Conservation (phyloP, 1,140 invertebrate genomes). For the Solen grandis region DNA sequence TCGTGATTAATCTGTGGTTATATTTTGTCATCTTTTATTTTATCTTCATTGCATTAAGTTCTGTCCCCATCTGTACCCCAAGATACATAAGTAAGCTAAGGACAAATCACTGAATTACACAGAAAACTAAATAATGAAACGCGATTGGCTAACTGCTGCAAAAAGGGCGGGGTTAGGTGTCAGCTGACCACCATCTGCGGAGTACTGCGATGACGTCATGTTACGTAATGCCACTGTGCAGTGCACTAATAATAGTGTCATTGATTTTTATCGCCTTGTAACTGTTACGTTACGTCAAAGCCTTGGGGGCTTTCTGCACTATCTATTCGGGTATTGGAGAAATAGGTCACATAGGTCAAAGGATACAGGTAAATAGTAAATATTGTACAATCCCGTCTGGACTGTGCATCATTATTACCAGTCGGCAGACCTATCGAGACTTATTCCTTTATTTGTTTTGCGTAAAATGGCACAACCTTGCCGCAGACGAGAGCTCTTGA, state of each 20-base stretch:
- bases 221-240: slow-evolving; percentile 26
- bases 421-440: background rate
- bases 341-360: slow-evolving; percentile 14
- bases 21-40: background rate
- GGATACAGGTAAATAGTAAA: slow-evolving; percentile 29
- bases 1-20: background rate
- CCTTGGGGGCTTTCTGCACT: slow-evolving; percentile 23
- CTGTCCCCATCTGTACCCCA: background rate
- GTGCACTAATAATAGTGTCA: slow-evolving; percentile 9
- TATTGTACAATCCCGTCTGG: background rate
- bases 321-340: background rate
- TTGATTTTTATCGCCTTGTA: slow-evolving; percentile 22
- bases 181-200: slow-evolving; percentile 17
- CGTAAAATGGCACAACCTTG: slow-evolving; percentile 2
- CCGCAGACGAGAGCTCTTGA: too few relatives aligned
- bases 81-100: slow-evolving; percentile 25
- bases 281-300: slow-evolving; percentile 19
- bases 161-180: background rate
- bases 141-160: background rate
- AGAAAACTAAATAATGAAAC: background rate
- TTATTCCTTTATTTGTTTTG: slow-evolving; percentile 30
- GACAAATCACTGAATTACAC: slow-evolving; percentile 22
- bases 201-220: slow-evolving; percentile 27
- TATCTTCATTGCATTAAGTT: background rate
- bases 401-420: background rate